Evolutionary conservation across 2,888 invertebrate species (phyloP), one percentile per base, ranked within the genome.

Genomic region (Rhagonycha lutea): DNA sequence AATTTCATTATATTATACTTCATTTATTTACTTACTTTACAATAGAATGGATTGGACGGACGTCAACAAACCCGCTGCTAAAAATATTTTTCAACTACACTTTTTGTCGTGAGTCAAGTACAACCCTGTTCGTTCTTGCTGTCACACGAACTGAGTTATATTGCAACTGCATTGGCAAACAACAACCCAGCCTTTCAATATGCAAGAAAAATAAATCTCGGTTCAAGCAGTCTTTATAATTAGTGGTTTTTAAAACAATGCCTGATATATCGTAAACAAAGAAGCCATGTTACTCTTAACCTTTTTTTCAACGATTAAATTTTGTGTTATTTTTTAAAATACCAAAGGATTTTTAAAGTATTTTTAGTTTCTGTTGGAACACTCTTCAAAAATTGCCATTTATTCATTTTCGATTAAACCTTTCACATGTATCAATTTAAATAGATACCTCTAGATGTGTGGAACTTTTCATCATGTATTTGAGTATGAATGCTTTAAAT

Each of bases 121-220:
- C 85, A 81, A 79, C 80, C 82, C 85, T 85, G 84, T 79, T 75
- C 76, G 78, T 82, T 82, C 81, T 79, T 82, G 81, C 85, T 86
- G 87, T 86, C 86, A 85, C 85, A 85, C 85, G 86, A 86, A 86
- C 86, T 87, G 85, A 88, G 86, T 88, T 87, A 88, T 87, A 87
- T 83, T 83, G 87, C 87, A 85, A 85, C 85, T 81, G 83, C 85
- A 83, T 84, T 84, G 85, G 84, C 84, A 85, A 47, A 84, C 84
- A 82, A 80, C 80, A 75, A 77, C 84, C 80, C 83, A 84, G 85
- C 82, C 86, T 87, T 86, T 87, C 87, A 87, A 87, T 88, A 88
- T 87, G 86, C 88, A 87, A 87, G 87, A 87, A 87, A 87, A 87
- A 87, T 88, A 87, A 88, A 88, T 88, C 87, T 87, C 47, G 71